These are phyloP conservation scores for Drosophila aldrichi DNA, from an alignment of 2,888 invertebrate species.

Conservation along the genomic window DNA sequence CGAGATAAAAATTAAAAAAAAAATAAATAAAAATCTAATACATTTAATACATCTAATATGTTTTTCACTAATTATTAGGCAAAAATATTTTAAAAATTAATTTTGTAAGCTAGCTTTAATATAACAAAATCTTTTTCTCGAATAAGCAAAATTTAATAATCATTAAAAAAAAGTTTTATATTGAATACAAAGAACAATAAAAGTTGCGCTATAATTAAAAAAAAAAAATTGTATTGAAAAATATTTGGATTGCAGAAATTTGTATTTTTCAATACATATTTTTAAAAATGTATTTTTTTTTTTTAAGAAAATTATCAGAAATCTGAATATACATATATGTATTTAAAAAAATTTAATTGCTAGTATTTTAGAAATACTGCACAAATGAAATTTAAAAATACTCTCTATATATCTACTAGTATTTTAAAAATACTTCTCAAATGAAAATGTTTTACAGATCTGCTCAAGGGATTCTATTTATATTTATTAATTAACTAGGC, in stretches of 20 bases:
- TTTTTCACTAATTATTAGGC: background rate
- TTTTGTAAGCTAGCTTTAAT: background rate
- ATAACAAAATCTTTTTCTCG: no score
- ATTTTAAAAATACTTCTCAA: background rate
- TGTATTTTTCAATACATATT: no score
- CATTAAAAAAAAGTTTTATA: no score
- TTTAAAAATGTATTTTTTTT: no score
- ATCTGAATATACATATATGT: background rate
- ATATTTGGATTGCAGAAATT: no score
- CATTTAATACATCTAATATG: no score
- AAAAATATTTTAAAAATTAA: background rate
- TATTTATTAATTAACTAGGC: slow-evolving; percentile 32
- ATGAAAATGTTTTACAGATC: slow-evolving; percentile 27
- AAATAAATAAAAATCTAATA: no score
- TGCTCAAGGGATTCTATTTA: slow-evolving; percentile 15
- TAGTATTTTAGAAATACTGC: background rate
- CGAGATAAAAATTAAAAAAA: no score
- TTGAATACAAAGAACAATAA: no score
- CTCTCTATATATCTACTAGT: background rate
- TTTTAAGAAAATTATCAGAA: no score
- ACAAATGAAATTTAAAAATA: background rate
- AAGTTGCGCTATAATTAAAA: no score
- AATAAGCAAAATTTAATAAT: no score
- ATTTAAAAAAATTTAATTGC: background rate
- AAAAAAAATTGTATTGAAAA: background rate